These are phyloP conservation scores for Nesometra sesokonis DNA, from an alignment of 35 echinoderm and acorn worm species.

Conservation along the genomic window DNA sequence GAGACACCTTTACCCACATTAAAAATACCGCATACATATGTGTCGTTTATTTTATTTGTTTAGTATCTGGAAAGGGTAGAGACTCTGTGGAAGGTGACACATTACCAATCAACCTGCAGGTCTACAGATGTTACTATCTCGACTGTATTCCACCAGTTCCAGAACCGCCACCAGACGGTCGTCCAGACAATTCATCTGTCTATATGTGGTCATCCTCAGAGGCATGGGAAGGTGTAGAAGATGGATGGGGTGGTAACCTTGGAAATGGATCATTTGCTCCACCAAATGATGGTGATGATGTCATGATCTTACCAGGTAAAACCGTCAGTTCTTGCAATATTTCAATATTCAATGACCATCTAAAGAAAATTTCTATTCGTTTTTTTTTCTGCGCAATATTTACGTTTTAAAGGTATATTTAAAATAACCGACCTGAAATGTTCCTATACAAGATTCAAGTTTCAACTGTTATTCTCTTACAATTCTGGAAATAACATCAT, in stretches of 20 bases:
- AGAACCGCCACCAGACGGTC: constrained; percentile 11
- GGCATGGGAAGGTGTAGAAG: constrained; percentile 28
- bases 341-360: too few species aligned
- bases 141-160: constrained; percentile 38
- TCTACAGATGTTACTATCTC: constrained; percentile 48
- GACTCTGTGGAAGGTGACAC: not conserved
- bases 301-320: constrained; percentile 46
- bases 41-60: not conserved
- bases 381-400: too few species aligned
- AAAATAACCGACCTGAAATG: too few species aligned
- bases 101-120: constrained; percentile 8
- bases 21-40: too few species aligned
- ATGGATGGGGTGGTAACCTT: constrained; percentile 36
- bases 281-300: constrained; percentile 48
- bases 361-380: too few species aligned
- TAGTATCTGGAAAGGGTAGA: constrained; percentile 49
- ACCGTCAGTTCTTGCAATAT: too few species aligned
- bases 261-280: constrained; percentile 8
- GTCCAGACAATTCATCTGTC: constrained; percentile 15
- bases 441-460: too few species aligned
- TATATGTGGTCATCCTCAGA: constrained; percentile 23
- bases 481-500: too few species aligned
- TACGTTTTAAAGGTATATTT: too few species aligned
- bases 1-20: too few species aligned
- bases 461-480: too few species aligned